Evolutionary conservation across 2,113 vertebrate species (phyloP).

Genomic region (Cichladusa arquata): DNA sequence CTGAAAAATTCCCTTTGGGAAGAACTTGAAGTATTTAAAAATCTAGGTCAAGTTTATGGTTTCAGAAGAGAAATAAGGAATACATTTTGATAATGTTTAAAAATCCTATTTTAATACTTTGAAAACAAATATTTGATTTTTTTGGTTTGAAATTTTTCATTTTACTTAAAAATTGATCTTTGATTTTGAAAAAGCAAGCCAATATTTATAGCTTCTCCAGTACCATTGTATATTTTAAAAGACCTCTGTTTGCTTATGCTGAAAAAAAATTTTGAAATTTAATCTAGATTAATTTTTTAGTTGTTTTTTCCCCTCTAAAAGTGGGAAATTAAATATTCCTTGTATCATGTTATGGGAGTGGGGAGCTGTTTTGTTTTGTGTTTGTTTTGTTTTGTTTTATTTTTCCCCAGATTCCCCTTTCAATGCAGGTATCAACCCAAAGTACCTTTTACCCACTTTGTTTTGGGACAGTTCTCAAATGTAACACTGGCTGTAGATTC

Average conservation of each 20-base stretch:
- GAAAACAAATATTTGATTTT: neutral
- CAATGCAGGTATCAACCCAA: neutral
- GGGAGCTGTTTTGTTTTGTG: neutral
- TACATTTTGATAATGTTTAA: neutral
- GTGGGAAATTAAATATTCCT: neutral
- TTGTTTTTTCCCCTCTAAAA: neutral
- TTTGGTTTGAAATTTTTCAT: neutral
- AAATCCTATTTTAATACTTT: neutral
- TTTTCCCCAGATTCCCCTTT: neutral
- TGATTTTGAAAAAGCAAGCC: neutral
- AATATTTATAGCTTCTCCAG: neutral
- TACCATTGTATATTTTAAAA: neutral
- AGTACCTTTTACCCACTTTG: neutral
- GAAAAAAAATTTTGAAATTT: neutral
- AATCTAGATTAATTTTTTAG: neutral
- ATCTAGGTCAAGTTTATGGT: constrained; percentile 6
- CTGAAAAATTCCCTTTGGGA: constrained; percentile 14
- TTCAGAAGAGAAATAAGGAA: neutral
- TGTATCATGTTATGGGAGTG: neutral
- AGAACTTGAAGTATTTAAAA: neutral
- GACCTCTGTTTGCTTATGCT: neutral
- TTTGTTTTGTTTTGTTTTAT: neutral
- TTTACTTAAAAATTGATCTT: neutral
- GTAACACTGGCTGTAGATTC: neutral
- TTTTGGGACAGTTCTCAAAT: neutral